Evolutionary conservation across 2,888 invertebrate species (phyloP).

Genomic region (Odiellus spinosus): DNA sequence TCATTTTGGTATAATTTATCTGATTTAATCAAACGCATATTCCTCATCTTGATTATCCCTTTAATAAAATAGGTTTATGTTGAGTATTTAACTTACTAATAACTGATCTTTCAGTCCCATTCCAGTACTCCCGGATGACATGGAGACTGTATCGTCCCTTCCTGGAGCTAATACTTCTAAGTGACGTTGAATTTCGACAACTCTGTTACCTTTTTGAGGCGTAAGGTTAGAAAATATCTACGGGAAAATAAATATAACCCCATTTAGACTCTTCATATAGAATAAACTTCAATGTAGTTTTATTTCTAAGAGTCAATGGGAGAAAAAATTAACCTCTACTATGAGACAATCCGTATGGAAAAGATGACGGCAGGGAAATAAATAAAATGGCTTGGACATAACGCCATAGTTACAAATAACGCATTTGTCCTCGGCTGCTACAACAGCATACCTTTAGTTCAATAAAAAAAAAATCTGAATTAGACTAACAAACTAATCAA

Average conservation of each 20-base stretch:
- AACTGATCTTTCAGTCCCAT: conserved; percentile 13
- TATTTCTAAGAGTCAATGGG: no score
- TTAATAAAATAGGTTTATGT: no score
- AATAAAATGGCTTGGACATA: conserved; percentile 72
- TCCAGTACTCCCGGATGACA: conserved; percentile 12
- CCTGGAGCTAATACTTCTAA: conserved; percentile 33
- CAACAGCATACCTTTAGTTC: conserved; percentile 46
- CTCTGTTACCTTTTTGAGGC: conserved; percentile 35
- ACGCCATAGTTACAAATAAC: conserved; percentile 63
- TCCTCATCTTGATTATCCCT: neutral
- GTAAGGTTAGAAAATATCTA: conserved; percentile 42
- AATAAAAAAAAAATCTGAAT: no score
- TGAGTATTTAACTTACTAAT: conserved; percentile 13
- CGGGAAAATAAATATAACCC: no score
- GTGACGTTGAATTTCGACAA: conserved; percentile 33
- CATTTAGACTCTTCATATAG: no score
- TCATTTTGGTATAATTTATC: no score
- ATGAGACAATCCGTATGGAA: conserved; percentile 88
- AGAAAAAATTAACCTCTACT: conserved; percentile 30
- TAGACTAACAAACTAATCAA: no score
- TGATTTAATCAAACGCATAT: no score
- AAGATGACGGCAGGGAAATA: conserved; percentile 87
- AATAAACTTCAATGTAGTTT: no score
- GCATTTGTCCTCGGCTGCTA: conserved; percentile 64
- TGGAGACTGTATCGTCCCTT: conserved; percentile 34